Base-by-base conservation (phyloP, 2,888 invertebrate species). In the Latheticus oryzae region DNA sequence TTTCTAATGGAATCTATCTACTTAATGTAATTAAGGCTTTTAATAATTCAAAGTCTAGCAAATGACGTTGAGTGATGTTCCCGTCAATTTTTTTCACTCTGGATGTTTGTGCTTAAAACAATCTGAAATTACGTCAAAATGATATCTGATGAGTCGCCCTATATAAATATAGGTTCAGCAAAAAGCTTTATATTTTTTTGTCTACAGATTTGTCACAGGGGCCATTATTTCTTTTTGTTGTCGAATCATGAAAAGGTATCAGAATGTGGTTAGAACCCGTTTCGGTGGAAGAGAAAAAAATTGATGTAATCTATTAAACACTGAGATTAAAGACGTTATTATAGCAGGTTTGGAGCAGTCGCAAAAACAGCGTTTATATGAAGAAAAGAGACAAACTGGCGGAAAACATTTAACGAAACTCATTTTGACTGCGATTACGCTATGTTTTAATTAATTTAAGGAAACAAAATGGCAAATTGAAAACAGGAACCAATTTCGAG, bases 261-360 rank as follows among this genome's bases (percentile, higher is more conserved):
- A 50, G 50, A 38, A 50, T 38, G 37, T 38, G 28, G 50, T 35
- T 45, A 19, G 30, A 19, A 32, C 17, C 30, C 45, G 45, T 47
- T 47, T 47, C 50, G 38, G 24, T 17, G 15, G 12, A 32, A 35
- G 15, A 32, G 32, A 13, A 40, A 52, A 52, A 52, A 52, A 52
- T 42, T 42, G 52, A 42, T 28, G 52, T 24, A 52, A 52, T 52
- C 52, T 52, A 52, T 52, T 52, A 52, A 52, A 40, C 52, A 52
- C 52, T 32, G 33, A 52, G 52, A 52, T 52, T 52, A 52, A 40
- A 52, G 52, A 52, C 52, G 52, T 40, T 52, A 52, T 40, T 52
- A 52, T 52, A 32, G 52, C 42, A 42, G 28, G 52, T 42, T 42
- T 28, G 52, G 32, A 7, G 9, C 28, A 26, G 38, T 38, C 12